These are phyloP conservation scores for Onychomys arenicola DNA, from an alignment of 2,797 vertebrate genomes.

Conservation along the genomic window DNA sequence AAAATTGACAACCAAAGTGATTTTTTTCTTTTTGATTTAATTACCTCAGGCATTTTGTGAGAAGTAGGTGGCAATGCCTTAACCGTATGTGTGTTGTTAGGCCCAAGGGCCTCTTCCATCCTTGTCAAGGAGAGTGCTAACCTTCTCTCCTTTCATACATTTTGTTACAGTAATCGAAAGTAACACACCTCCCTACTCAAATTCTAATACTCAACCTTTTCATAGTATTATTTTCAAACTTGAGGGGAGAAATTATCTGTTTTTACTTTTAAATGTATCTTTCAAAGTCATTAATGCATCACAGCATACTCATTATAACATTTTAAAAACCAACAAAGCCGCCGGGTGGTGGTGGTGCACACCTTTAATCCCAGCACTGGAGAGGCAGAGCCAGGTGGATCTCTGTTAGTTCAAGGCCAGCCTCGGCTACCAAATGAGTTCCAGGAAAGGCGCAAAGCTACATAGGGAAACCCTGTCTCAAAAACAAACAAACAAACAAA, in stretches of 20 bases:
- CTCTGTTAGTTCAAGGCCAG: too few species aligned
- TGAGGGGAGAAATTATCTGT: neutral
- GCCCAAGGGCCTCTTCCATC: too few species aligned
- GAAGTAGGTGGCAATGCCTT: too few species aligned
- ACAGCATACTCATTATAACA: neutral
- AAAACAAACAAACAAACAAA: too few species aligned
- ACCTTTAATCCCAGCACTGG: too few species aligned
- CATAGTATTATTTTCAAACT: conserved; percentile 33
- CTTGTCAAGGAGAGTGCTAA: too few species aligned
- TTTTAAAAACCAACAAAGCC: neutral
- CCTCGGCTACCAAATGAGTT: too few species aligned
- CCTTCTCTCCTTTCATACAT: too few species aligned
- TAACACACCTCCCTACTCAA: conserved; percentile 5
- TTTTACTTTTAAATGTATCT: conserved; percentile 23
- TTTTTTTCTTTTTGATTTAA: neutral
- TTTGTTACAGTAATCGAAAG: neutral
- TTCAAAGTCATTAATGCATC: neutral
- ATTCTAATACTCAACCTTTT: conserved; percentile 1
- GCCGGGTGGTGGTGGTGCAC: neutral
- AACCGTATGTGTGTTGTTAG: too few species aligned
- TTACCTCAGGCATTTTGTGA: neutral
- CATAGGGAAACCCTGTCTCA: too few species aligned
- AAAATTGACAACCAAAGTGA: neutral
- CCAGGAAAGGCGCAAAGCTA: too few species aligned
- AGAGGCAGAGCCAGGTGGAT: too few species aligned